phyloP scores from a whole-genome alignment of 2,113 vertebrate genomes.

The Gopherus evgoodei region DNA sequence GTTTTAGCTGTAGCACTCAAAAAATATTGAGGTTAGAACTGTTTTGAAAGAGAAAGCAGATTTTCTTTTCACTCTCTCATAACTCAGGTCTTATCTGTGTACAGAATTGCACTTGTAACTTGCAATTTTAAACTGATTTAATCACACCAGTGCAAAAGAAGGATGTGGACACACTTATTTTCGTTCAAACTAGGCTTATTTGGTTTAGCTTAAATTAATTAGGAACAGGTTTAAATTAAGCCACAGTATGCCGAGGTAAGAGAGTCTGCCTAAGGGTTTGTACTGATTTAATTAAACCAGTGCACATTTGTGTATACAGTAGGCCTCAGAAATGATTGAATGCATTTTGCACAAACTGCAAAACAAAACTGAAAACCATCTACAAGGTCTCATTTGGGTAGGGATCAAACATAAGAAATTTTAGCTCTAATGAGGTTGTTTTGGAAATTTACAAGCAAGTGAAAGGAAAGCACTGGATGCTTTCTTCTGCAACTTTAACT shows the following conservation, averaged over 20 bases:
- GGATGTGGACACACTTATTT: neutral
- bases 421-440: neutral
- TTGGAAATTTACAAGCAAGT: neutral
- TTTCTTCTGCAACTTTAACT: neutral
- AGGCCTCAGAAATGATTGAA: neutral
- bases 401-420: neutral
- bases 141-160: neutral
- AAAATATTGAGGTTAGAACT: neutral
- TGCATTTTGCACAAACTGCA: slow-evolving; percentile 1
- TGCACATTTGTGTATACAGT: neutral
- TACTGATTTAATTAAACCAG: neutral
- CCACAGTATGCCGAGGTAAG: neutral
- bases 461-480: neutral
- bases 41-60: neutral
- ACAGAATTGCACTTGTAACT: neutral
- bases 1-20: neutral
- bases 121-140: slow-evolving; percentile 1
- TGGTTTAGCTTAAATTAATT: neutral
- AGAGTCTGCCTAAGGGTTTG: neutral
- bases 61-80: neutral
- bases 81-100: neutral
- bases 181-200: neutral
- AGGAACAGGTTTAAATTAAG: neutral
- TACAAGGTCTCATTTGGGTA: neutral
- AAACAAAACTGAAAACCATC: neutral